These are phyloP conservation scores for Drosophila barbarae DNA, from an alignment of 2,888 invertebrate species.

Conservation along the genomic window DNA sequence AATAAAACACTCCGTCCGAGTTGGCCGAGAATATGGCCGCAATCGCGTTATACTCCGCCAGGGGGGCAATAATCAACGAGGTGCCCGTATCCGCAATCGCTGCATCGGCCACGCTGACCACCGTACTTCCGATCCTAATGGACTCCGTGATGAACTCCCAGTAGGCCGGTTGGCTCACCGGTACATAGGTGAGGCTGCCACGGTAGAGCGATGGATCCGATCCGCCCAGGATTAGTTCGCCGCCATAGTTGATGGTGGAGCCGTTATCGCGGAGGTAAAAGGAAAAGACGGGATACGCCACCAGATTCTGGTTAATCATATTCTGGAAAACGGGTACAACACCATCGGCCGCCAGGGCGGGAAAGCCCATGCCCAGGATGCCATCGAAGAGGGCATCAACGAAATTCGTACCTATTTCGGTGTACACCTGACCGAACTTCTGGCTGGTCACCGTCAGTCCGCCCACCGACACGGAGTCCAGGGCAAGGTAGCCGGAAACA, in stretches of 20 bases:
- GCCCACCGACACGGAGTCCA: conserved; percentile 87
- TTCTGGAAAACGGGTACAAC: conserved; percentile 94
- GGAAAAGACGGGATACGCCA: conserved; percentile 88
- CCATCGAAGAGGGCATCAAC: conserved; percentile 98
- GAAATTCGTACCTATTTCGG: conserved; percentile 95
- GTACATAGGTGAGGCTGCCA: conserved; percentile 84
- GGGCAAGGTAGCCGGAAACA: conserved; percentile 94
- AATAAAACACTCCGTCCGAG: conserved; percentile 83
- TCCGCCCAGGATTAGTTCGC: conserved; percentile 95
- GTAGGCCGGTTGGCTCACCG: conserved; percentile 90
- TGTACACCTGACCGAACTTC: conserved; percentile 95
- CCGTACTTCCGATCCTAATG: conserved; percentile 81
- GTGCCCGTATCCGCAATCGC: conserved; percentile 98
- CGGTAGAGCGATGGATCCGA: conserved; percentile 92
- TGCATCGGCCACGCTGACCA: conserved; percentile 80
- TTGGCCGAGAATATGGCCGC: conserved; percentile 24
- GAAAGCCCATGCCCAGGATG: conserved; percentile 95
- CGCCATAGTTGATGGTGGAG: conserved; percentile 74
- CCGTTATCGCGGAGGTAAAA: conserved; percentile 91
- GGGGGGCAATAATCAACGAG: conserved; percentile 89
- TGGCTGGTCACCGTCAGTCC: conserved; percentile 85
- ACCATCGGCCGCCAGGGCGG: conserved; percentile 90
- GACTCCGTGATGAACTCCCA: conserved; percentile 97
- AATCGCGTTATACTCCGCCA: conserved; percentile 31
- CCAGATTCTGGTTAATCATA: conserved; percentile 88